Evolutionary conservation across 2,888 invertebrate species (phyloP).

Genomic region (Trypoxylon attenuatum): DNA sequence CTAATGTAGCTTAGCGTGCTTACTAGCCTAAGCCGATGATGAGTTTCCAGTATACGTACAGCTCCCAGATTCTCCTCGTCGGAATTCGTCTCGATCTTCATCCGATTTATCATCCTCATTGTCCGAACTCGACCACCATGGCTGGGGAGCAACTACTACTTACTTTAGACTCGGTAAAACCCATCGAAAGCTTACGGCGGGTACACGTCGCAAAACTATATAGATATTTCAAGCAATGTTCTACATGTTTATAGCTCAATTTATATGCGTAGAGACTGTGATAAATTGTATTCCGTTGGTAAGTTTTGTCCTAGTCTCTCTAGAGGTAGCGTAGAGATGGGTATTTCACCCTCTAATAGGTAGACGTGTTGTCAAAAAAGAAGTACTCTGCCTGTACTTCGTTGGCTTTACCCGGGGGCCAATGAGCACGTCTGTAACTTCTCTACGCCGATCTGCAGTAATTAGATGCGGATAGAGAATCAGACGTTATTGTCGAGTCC

Average conservation of each 20-base stretch:
- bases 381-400: neutral
- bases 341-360: constrained; percentile 27
- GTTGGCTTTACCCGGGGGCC: neutral
- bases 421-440: constrained; percentile 2
- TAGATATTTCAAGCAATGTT: constrained; percentile 58
- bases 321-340: constrained; percentile 55
- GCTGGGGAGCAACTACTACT: neutral
- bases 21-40: constrained; percentile 46
- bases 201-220: constrained; percentile 34
- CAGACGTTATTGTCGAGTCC: constrained; percentile 21
- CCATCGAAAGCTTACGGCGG: constrained; percentile 45
- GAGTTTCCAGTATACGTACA: constrained; percentile 13
- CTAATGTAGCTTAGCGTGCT: constrained; percentile 46
- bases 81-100: neutral
- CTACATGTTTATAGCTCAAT: constrained; percentile 62
- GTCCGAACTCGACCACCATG: neutral
- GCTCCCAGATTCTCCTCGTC: neutral
- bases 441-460: constrained; percentile 24
- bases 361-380: neutral
- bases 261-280: constrained; percentile 64
- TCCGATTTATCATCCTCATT: neutral
- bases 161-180: constrained; percentile 3
- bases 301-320: constrained; percentile 62
- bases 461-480: constrained; percentile 33
- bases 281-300: constrained; percentile 65